These are phyloP conservation scores for Rhagologus leucostigma DNA, from an alignment of 2,113 vertebrate genomes.

Conservation along the genomic window DNA sequence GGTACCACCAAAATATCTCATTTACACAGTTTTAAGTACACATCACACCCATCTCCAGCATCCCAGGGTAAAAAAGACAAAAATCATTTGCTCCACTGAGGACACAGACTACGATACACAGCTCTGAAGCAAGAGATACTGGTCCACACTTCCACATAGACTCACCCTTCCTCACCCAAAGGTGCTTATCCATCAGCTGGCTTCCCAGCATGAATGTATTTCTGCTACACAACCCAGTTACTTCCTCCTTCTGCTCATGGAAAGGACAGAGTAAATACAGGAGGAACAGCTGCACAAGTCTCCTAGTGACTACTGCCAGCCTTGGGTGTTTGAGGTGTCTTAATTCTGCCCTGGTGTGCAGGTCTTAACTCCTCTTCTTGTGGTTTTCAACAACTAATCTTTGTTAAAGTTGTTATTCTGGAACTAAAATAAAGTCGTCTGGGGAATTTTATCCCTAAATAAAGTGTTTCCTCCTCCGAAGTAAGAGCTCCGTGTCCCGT, in stretches of 20 bases:
- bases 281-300: fast-evolving
- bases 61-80: not conserved
- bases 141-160: not conserved
- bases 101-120: fast-evolving
- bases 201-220: not conserved
- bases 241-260: not conserved
- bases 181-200: not conserved
- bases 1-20: not conserved
- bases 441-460: not conserved
- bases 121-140: not conserved
- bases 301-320: not conserved
- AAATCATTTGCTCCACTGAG: not conserved
- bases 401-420: not conserved
- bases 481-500: not conserved
- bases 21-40: not conserved
- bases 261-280: not conserved
- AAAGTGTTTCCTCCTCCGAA: not conserved
- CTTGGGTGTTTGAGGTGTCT: not conserved
- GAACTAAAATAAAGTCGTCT: not conserved
- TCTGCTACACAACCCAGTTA: not conserved
- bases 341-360: not conserved
- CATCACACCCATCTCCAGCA: not conserved
- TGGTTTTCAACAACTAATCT: not conserved
- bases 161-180: not conserved
- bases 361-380: not conserved